Evolutionary conservation across 2,797 vertebrate species (phyloP).

Genomic region (Microctenopoma stevenorrisi): DNA sequence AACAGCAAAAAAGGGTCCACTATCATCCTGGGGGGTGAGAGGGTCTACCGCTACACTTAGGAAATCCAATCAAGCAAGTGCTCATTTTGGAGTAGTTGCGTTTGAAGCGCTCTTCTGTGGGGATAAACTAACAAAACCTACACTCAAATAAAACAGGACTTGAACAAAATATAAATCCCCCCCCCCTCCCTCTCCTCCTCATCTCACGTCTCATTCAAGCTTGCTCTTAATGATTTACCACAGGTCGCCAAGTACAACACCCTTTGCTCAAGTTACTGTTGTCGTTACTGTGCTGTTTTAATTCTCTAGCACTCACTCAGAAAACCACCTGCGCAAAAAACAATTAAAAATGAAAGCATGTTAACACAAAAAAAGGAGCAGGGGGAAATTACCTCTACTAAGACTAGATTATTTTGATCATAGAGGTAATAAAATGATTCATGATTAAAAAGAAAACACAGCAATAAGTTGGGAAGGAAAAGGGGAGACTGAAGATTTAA

Average conservation of each 20-base stretch:
- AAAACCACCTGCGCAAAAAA: slow-evolving; percentile 24
- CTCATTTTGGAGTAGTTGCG: slow-evolving; percentile 73
- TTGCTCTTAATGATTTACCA: slow-evolving; percentile 74
- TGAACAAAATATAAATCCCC: slow-evolving; percentile 24
- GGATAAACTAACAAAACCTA: slow-evolving; percentile 51
- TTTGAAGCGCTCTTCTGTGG: slow-evolving; percentile 70
- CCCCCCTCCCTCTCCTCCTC: slow-evolving; percentile 4
- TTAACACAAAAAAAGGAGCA: slow-evolving; percentile 10
- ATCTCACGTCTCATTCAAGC: slow-evolving; percentile 64
- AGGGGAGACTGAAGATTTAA: slow-evolving; percentile 69
- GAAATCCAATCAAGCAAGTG: slow-evolving; percentile 75
- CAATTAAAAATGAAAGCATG: slow-evolving; percentile 24
- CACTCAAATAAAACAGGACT: slow-evolving; percentile 56
- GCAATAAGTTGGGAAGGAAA: slow-evolving; percentile 48
- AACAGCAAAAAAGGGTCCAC: slow-evolving; percentile 62
- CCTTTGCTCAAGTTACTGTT: slow-evolving; percentile 33
- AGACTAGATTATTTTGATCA: slow-evolving; percentile 78
- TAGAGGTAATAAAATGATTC: slow-evolving; percentile 61
- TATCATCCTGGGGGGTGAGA: slow-evolving; percentile 53
- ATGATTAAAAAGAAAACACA: slow-evolving; percentile 25
- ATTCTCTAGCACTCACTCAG: slow-evolving; percentile 24
- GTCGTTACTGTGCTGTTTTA: background rate
- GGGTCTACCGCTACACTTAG: slow-evolving; percentile 61
- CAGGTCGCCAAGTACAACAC: slow-evolving; percentile 66
- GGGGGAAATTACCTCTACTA: background rate